Evolutionary conservation across 2,888 invertebrate genomes (phyloP), one percentile per base, ranked within the genome.

Genomic region (Brachylomia viminalis): DNA sequence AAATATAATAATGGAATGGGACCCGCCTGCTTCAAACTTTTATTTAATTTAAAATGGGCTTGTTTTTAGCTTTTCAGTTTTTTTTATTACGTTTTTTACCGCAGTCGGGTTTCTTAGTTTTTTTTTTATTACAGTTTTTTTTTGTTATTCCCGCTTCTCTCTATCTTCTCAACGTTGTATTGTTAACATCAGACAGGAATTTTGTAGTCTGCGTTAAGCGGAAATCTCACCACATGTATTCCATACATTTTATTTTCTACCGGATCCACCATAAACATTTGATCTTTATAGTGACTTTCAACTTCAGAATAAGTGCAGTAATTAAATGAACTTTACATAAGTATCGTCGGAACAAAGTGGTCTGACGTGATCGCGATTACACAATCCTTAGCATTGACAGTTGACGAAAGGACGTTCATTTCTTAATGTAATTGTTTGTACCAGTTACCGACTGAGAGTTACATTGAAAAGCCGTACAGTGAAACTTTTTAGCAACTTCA

Each of bases 361-460:
- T 20, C 56, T 49, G 64, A 79, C 79, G 38, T 33, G 30, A 72
- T 30, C 66, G 49, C 68, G 23, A 59, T 78, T 82, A 27, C 75
- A 52, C 72, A 77, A 82, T 74, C 64, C 74, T 72, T 73, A 78
- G 64, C 80, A 82, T 70, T 80, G 80, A 80, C 82, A 80, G 75
- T 79, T 80, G 80, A 79, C 79, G 78, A 83, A 85, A 86, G 76
- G 78, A 85, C 75, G 70, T 66, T 54, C 23, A 52, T 81, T 77
- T 77, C 61, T 84, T 59, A 80, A 76, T 69, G 42, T 70, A 79
- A 79, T 79, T 83, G 49, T 80, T 79, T 75, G 80, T 52, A 69
- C 81, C 74, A 69, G 67, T 77, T 75, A 72, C 73, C 17, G 0
- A 58, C 56, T 54, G 66, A 52, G 23, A 61, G 59, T 81, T 27